phyloP scores from a whole-genome alignment of 2,888 invertebrate species.

The Clusia tigrina region DNA sequence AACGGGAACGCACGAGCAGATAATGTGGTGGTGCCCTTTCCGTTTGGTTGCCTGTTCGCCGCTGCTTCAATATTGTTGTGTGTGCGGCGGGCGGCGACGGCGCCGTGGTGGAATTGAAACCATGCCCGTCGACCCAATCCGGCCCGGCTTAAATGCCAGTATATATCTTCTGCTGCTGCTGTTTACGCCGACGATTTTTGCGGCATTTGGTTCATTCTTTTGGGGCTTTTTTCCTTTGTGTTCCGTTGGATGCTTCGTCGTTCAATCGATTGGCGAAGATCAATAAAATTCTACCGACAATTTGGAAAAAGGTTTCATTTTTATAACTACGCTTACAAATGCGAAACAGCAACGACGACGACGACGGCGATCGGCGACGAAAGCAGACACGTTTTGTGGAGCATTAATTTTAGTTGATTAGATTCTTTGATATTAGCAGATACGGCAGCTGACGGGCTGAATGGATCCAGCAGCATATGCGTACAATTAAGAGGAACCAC shows the following conservation, averaged over 20 bases:
- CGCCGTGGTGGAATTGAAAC: constrained; percentile 29
- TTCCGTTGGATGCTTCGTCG: constrained; percentile 43
- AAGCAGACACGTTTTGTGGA: too few relatives aligned
- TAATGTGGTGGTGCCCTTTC: constrained; percentile 46
- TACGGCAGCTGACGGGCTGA: too few relatives aligned
- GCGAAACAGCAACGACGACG: too few relatives aligned
- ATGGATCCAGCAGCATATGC: too few relatives aligned
- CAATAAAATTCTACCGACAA: constrained; percentile 52
- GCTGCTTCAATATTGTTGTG: neutral
- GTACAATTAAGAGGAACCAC: too few relatives aligned
- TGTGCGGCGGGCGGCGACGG: neutral
- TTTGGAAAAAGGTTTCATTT: neutral
- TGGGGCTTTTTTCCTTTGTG: constrained; percentile 34
- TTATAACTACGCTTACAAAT: too few relatives aligned
- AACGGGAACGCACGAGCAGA: too few relatives aligned
- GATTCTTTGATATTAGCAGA: too few relatives aligned
- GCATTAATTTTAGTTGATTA: too few relatives aligned
- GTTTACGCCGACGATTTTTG: too few relatives aligned
- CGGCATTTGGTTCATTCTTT: constrained; percentile 38
- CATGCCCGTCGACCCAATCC: too few relatives aligned
- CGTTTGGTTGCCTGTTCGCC: constrained; percentile 41
- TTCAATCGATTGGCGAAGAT: constrained; percentile 39
- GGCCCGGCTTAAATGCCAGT: neutral
- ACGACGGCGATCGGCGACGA: too few relatives aligned
- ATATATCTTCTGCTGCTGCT: constrained; percentile 28